A percentile compares a stretch with the other conserved stretches of the same genome.
phyloP scores from a whole-genome alignment of 2,797 vertebrate species.

The Anguilla pacifica region DNA sequence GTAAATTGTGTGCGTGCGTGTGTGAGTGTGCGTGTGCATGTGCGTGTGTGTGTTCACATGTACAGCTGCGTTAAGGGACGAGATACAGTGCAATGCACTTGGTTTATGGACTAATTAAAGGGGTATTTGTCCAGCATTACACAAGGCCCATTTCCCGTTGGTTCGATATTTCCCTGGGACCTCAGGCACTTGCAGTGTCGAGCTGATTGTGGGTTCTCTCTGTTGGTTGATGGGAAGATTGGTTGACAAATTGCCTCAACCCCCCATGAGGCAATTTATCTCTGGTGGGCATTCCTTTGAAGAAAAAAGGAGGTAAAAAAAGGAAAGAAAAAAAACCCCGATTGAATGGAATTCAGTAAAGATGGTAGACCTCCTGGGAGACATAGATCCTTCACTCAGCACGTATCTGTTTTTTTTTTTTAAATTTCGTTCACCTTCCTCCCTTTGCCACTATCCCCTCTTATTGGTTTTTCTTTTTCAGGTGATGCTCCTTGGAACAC shows the following conservation, averaged over 20 bases:
- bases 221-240: slow-evolving; percentile 51
- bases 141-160: not conserved
- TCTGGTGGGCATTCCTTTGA: not conserved
- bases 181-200: not conserved
- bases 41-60: not conserved
- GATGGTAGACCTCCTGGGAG: slow-evolving; percentile 31
- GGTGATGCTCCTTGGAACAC: not conserved
- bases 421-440: slow-evolving; percentile 28
- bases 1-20: not conserved
- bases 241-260: slow-evolving; percentile 47
- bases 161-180: not conserved
- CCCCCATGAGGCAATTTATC: not conserved
- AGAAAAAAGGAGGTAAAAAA: not conserved
- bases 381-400: slow-evolving; percentile 33
- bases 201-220: slow-evolving; percentile 12
- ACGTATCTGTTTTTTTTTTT: slow-evolving; percentile 19
- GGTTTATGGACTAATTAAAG: not conserved
- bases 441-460: slow-evolving; percentile 17
- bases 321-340: slow-evolving; percentile 15
- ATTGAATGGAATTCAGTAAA: slow-evolving; percentile 29
- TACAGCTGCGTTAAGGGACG: not conserved
- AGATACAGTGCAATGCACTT: not conserved
- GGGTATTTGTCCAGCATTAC: no score
- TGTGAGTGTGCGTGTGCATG: not conserved
- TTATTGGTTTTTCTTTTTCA: slow-evolving; percentile 29